Percentiles rank a stretch among this genome's conserved stretches.
Evolutionary conservation across 2,797 vertebrate genomes (phyloP).

Genomic region (Paramormyrops hopkinsi): DNA sequence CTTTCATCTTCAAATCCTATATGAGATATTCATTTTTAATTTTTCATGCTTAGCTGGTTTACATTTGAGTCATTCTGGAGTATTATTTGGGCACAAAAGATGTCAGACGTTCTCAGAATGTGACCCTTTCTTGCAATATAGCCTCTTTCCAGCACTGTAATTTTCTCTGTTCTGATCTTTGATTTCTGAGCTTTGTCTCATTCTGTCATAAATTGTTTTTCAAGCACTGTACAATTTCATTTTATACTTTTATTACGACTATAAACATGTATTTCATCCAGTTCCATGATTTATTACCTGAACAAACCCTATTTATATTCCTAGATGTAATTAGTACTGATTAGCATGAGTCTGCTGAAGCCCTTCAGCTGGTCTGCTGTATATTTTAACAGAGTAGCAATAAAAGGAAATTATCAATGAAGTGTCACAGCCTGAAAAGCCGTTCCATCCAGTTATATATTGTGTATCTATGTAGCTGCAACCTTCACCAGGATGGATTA

Average conservation of each 20-base stretch:
- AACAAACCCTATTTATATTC: background rate
- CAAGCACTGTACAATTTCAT: background rate
- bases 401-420: background rate
- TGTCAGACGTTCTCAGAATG: background rate
- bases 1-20: background rate
- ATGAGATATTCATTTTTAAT: background rate
- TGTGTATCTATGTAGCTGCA: background rate
- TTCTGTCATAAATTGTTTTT: background rate
- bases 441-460: background rate
- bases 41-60: background rate
- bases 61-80: background rate
- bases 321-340: background rate
- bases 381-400: background rate
- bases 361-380: background rate
- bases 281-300: background rate
- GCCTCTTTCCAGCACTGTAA: background rate
- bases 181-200: background rate
- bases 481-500: background rate
- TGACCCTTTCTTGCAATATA: background rate
- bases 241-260: background rate
- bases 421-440: background rate
- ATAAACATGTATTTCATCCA: background rate
- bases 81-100: background rate
- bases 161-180: background rate
- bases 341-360: background rate